Evolutionary conservation across 1,140 invertebrate species (phyloP), one percentile per base, ranked within the genome.

Genomic region (Anoplolepis gracilipes): DNA sequence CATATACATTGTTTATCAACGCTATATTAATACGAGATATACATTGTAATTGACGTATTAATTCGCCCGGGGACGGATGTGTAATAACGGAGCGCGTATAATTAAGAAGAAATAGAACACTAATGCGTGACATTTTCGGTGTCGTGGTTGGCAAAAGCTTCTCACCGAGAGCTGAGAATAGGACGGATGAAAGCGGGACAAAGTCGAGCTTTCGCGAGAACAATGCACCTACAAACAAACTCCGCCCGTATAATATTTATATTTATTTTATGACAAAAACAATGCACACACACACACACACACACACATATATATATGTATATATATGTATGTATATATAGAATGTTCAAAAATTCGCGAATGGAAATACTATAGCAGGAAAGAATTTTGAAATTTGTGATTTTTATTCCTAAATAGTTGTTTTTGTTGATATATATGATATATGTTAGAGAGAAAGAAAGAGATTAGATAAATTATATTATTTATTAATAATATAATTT

Each of bases 151-250:
- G 62, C 77, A 79, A 39, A 22, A 64, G 46, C 13, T 53, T 55
- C 46, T 30, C 11, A 33, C 22, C 42, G 46, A 67, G 22, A 42
- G 65, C 65, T 67, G 65, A 67, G 64, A 79, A 79, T 79, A 79
- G 62, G 42, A 25, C 28, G 13, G 30, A 78, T 33, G 61, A 36
- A 78, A 67, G 61, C 19, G 22, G 30, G 76, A 55, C 22, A 28
- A 39, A 67, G 28, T 11, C 33, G 22, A 79, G 36, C 22, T 25
- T 36, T 8, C 22, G 22, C 46, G 10, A 67, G n/a, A 53, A 67
- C 42, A 67, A 65, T 77, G 39, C 39, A 46, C n/a, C 7, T 61
- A 61, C 25, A 61, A n/a, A 22, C 7, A 46, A 69, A 22, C 64
- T 11, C 3, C 22, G n/a, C 16, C 19, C 5, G 6, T 49, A 49